Conservation (phyloP, 2,797 vertebrate genomes). For the Chaetodon trifasciatus region DNA sequence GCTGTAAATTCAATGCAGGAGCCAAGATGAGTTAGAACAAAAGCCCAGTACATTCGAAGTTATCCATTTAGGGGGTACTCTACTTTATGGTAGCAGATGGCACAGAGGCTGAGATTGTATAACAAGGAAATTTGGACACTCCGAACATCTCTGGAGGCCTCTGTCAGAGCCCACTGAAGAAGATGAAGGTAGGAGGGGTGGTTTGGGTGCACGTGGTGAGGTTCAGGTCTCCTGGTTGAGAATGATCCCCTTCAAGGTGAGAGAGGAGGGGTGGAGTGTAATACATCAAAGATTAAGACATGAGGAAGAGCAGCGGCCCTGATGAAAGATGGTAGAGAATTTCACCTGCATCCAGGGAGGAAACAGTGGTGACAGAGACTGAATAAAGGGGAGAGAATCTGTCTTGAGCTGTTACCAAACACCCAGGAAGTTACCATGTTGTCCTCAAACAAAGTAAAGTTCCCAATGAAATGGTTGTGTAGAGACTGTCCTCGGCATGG, state of each 20-base stretch:
- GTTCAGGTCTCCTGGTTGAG: conserved; percentile 60
- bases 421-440: conserved; percentile 28
- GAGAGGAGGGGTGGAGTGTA: conserved; percentile 47
- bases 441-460: conserved; percentile 21
- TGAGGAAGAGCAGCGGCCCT: conserved; percentile 46
- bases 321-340: conserved; percentile 67
- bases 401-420: conserved; percentile 34
- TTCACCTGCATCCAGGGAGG: conserved; percentile 51
- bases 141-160: conserved; percentile 30
- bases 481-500: background rate
- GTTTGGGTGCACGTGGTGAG: conserved; percentile 8
- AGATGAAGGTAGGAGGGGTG: conserved; percentile 3
- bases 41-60: conserved; percentile 21
- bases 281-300: conserved; percentile 73
- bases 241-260: conserved; percentile 76
- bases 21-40: conserved; percentile 9
- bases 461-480: conserved; percentile 1
- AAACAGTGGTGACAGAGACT: conserved; percentile 55
- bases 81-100: conserved; percentile 26
- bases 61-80: conserved; percentile 7
- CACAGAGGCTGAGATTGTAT: conserved; percentile 3
- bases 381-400: conserved; percentile 47
- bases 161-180: conserved; percentile 9
- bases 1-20: conserved; percentile 1
- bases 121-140: conserved; percentile 28